Evolutionary conservation across 2,113 vertebrate genomes (phyloP).

Genomic region (Electrona antarctica): DNA sequence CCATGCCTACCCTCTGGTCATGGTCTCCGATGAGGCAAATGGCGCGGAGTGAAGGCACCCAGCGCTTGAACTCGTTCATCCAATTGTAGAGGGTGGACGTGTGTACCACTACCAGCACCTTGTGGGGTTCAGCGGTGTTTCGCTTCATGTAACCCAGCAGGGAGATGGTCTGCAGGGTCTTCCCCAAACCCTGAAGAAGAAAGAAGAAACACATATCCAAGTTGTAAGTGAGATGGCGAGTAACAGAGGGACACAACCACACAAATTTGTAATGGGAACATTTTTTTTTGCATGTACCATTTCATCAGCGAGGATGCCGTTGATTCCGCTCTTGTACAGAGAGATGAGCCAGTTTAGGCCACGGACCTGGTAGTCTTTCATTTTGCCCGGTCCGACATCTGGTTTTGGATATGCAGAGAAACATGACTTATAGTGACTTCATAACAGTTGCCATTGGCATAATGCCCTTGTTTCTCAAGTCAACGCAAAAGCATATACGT

Average conservation of each 20-base stretch:
- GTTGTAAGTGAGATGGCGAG: not conserved
- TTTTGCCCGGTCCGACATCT: slow-evolving; percentile 94
- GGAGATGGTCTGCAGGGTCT: slow-evolving; percentile 97
- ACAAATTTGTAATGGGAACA: not conserved
- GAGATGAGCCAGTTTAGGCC: slow-evolving; percentile 99
- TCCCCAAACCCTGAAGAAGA: slow-evolving; percentile 88
- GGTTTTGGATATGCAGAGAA: slow-evolving; percentile 30
- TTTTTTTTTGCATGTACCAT: slow-evolving; percentile 84
- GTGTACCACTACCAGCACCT: slow-evolving; percentile 98
- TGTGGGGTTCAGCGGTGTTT: slow-evolving; percentile 97
- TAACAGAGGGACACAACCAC: not conserved
- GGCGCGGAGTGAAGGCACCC: slow-evolving; percentile 96
- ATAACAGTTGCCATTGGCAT: not conserved
- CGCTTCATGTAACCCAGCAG: slow-evolving; percentile 99
- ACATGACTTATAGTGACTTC: not conserved
- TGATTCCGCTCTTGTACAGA: slow-evolving; percentile 98
- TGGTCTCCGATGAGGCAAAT: slow-evolving; percentile 95
- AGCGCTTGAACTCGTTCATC: slow-evolving; percentile 99
- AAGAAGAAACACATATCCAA: not conserved
- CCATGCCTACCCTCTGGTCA: slow-evolving; percentile 86
- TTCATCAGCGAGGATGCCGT: slow-evolving; percentile 97
- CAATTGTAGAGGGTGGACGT: slow-evolving; percentile 99
- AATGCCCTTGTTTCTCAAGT: not conserved
- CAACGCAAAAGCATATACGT: not conserved
- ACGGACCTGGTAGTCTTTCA: slow-evolving; percentile 96